Conservation (phyloP, 37 sponge, comb jelly and placozoan species). For the Halisarca cf. caerulea region DNA sequence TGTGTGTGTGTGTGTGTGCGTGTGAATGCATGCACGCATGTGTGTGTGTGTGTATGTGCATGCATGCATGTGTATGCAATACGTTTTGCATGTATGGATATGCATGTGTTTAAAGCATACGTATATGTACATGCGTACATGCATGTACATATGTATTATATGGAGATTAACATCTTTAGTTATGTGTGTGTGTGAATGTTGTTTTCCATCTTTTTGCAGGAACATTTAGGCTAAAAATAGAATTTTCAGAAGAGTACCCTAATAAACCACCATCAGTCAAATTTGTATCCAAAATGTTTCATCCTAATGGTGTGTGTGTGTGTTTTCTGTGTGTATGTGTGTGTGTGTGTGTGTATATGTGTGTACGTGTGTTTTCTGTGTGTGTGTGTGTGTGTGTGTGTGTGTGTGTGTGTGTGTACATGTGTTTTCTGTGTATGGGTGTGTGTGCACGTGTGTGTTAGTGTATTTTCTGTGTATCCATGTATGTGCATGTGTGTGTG, state of each 20-base stretch:
- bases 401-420: not conserved
- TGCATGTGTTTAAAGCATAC: no score
- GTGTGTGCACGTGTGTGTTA: not conserved
- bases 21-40: no score
- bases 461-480: not conserved
- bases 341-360: not conserved
- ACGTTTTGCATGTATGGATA: no score
- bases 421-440: not conserved
- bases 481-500: not conserved
- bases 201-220: slow-evolving; percentile 75
- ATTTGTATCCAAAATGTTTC: slow-evolving; percentile 99
- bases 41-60: no score
- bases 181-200: not conserved
- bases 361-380: no score
- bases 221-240: slow-evolving; percentile 92
- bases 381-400: not conserved
- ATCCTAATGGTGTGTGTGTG: slow-evolving; percentile 88
- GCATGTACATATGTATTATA: no score
- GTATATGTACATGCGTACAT: no score
- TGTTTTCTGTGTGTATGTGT: not conserved
- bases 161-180: no score
- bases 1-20: no score
- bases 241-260: slow-evolving; percentile 98
- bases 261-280: slow-evolving; percentile 97
- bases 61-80: no score